Conservation (phyloP, 92 coral and sea anemone species). For the Epizoanthus rinbou region DNA sequence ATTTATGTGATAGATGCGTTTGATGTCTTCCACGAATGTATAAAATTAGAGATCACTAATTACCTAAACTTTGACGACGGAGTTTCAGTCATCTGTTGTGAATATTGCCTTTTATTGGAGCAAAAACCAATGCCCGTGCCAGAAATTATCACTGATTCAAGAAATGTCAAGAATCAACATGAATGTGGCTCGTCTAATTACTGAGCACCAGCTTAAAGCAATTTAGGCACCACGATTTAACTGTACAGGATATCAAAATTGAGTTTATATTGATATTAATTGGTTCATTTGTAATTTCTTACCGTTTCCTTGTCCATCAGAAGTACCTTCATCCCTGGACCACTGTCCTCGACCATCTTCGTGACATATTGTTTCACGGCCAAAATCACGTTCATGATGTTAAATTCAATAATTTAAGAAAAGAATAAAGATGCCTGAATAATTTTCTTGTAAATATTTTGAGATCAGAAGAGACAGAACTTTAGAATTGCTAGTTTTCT, state of each 20-base stretch:
- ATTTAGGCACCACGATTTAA: too few species aligned
- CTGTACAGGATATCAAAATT: not conserved
- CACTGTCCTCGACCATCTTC: slow-evolving; percentile 95
- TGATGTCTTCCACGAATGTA: not conserved
- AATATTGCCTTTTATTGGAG: not conserved
- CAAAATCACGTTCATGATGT: slow-evolving; percentile 88
- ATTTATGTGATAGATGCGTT: too few species aligned
- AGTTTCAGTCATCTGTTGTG: not conserved
- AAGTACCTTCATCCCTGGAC: slow-evolving; percentile 97
- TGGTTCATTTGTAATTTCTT: slow-evolving; percentile 1
- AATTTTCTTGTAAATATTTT: not conserved
- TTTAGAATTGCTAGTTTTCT: not conserved
- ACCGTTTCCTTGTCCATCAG: slow-evolving; percentile 98
- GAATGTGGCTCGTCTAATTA: too few species aligned
- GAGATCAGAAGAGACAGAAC: not conserved
- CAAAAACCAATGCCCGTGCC: not conserved
- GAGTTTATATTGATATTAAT: not conserved
- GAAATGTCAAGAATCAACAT: too few species aligned
- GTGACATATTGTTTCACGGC: slow-evolving; percentile 96
- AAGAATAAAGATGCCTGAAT: not conserved
- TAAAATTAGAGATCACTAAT: not conserved
- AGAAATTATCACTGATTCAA: too few species aligned
- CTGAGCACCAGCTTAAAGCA: too few species aligned
- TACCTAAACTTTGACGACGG: not conserved
- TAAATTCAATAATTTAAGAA: not conserved